Base-by-base conservation (phyloP, 2,888 invertebrate species). In the Ceraclea dissimilis region DNA sequence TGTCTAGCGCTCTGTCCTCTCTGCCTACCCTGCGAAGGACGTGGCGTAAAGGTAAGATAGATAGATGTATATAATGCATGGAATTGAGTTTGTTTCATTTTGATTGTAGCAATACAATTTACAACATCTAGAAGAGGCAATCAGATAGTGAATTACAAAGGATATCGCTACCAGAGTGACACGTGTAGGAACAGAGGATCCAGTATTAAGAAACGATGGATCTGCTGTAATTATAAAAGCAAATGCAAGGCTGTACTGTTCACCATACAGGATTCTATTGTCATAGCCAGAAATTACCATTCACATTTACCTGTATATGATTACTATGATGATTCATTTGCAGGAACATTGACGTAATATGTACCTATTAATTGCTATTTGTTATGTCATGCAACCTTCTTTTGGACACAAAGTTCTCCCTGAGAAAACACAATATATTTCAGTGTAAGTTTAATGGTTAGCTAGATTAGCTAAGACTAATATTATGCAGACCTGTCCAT, bases 211-310 rank as follows among this genome's bases (percentile, higher is more conserved):
- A 6, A 39, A 16, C 22, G 52, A 17, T 56, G 56, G 56, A 20
- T 20, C 11, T 56, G 56, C 33, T 52, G 46, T n/a, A 49, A 49
- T 2, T 20, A 43, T n/a, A 49, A 17, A 4, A 17, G 19, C 39
- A 21, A 26, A 49, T 57, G 57, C 21, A 48, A 53, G 19, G 59
- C 61, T 1, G 26, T 51, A 18, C 13, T 56, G 6, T 48, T 54
- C 22, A 49, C 58, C 17, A 33, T 49, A 2, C 49, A 39, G 2
- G 26, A 56, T 22, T n/a, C 26, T 31, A 11, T 55, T 11, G 16
- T 17, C 1, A 21, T 13, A 19, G 10, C 21, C 2, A 52, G 34
- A 21, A 43, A 44, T 17, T n/a, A 4, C 2, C 52, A 52, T 11
- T 43, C 17, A 18, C 52, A 52, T 44, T 17, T 18, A 8, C 17